Conservation (phyloP, 2,888 invertebrate genomes). For the Cheilosia vernalis region DNA sequence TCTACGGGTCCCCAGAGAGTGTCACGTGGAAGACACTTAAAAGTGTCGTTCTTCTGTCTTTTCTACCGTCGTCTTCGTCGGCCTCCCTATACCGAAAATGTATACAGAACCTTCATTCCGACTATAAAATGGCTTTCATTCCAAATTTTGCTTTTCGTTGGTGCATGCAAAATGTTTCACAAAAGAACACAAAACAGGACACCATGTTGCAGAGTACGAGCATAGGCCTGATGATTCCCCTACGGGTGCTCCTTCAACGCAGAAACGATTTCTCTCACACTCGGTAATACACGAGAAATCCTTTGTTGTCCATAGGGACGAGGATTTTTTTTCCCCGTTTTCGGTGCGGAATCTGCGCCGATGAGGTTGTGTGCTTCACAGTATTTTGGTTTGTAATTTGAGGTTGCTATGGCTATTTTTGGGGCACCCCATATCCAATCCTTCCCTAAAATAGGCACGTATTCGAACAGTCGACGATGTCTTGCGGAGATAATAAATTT, state of each 20-base stretch:
- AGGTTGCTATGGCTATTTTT: constrained; percentile 15
- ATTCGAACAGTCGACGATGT: constrained; percentile 32
- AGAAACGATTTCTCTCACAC: constrained; percentile 24
- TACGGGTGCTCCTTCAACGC: constrained; percentile 1
- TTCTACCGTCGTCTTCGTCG: not conserved
- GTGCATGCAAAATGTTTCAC: constrained; percentile 34
- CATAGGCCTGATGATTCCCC: constrained; percentile 24
- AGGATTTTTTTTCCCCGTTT: not conserved
- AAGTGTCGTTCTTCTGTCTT: constrained; percentile 20
- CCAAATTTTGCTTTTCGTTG: constrained; percentile 13
- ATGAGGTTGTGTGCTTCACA: constrained; percentile 3
- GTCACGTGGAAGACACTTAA: constrained; percentile 55
- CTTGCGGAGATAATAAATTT: constrained; percentile 54
- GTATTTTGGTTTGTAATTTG: constrained; percentile 42
- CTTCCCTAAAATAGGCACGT: constrained; percentile 35
- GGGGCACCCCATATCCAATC: not conserved
- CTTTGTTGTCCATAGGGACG: constrained; percentile 14
- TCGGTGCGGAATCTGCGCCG: not conserved
- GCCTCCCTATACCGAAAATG: not conserved
- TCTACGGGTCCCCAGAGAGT: constrained; percentile 55
- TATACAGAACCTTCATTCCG: constrained; percentile 12
- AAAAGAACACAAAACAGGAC: not conserved
- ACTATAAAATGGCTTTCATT: constrained; percentile 38
- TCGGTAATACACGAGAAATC: not conserved
- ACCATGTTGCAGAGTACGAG: not conserved